These are phyloP conservation scores for Caenorhabditis sp. DNA, from an alignment of 2,888 invertebrate species.

Conservation along the genomic window DNA sequence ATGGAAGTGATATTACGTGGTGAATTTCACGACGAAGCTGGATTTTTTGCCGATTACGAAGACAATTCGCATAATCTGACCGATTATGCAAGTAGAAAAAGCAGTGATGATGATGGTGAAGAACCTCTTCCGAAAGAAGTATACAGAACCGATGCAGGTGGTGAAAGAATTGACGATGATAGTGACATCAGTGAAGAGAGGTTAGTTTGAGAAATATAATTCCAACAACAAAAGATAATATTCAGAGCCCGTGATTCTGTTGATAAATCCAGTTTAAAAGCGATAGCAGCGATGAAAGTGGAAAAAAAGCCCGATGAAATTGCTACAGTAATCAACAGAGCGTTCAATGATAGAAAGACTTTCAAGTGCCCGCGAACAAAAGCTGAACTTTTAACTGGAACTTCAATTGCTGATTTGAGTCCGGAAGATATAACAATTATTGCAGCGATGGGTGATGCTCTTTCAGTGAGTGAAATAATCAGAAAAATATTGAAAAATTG, in stretches of 20 bases:
- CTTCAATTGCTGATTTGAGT: constrained; percentile 59
- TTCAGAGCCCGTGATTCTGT: constrained; percentile 29
- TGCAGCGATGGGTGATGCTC: constrained; percentile 67
- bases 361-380: constrained; percentile 64
- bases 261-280: constrained; percentile 25
- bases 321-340: constrained; percentile 53
- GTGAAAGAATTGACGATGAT: constrained; percentile 29
- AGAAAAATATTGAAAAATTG: too few relatives aligned
- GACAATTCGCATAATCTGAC: constrained; percentile 30
- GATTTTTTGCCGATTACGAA: constrained; percentile 25
- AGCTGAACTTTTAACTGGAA: constrained; percentile 61
- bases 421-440: constrained; percentile 68
- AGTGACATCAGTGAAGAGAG: constrained; percentile 53
- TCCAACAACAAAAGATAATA: neutral
- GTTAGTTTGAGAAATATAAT: constrained; percentile 9
- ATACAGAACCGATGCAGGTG: constrained; percentile 8
- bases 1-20: constrained; percentile 21
- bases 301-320: constrained; percentile 22
- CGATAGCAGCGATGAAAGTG: constrained; percentile 18
- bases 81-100: constrained; percentile 32
- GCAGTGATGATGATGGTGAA: constrained; percentile 27
- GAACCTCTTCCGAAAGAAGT: neutral
- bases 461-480: constrained; percentile 57
- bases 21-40: constrained; percentile 31
- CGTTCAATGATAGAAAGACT: constrained; percentile 58